These are phyloP conservation scores for Diuraphis noxia DNA, from an alignment of 1,140 invertebrate species.

Conservation along the genomic window DNA sequence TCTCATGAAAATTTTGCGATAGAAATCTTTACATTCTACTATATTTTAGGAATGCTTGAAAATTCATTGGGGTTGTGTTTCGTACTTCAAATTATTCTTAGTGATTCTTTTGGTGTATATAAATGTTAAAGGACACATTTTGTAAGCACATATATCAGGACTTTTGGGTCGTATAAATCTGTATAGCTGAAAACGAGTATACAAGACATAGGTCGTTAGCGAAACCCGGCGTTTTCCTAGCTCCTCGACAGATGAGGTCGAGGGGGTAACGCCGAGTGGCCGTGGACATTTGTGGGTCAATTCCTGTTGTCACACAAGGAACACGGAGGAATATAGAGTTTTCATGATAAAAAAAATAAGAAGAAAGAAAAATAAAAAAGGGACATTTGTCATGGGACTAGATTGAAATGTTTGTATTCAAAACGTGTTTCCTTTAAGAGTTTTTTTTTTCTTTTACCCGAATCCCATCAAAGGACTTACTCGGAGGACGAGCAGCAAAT, in stretches of 20 bases:
- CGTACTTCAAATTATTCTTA: background rate
- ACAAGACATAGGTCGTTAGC: slow-evolving; percentile 20
- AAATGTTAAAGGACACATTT: background rate
- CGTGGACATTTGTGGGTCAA: slow-evolving; percentile 43
- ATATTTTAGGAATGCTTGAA: background rate
- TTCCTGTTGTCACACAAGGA: background rate
- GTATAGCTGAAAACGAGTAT: slow-evolving; percentile 26
- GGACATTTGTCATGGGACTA: slow-evolving; percentile 44
- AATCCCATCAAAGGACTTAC: slow-evolving; percentile 20
- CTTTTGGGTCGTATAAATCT: slow-evolving; percentile 15
- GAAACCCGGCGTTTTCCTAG: background rate
- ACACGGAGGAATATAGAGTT: slow-evolving; percentile 3
- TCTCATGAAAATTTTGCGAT: background rate
- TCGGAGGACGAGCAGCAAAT: slow-evolving; percentile 1
- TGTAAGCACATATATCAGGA: slow-evolving; percentile 2
- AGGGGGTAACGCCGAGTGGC: background rate
- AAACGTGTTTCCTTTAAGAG: slow-evolving; percentile 30
- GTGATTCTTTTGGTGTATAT: background rate
- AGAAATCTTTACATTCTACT: background rate
- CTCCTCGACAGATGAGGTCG: background rate
- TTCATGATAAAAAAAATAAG: background rate
- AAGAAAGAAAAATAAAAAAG: background rate
- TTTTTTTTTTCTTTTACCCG: background rate
- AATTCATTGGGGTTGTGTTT: background rate
- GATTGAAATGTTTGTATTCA: slow-evolving; percentile 53